Percentiles rank a stretch among this genome's conserved stretches.
Conservation (phyloP, 2,888 invertebrate genomes). For the Norana najaformis region DNA sequence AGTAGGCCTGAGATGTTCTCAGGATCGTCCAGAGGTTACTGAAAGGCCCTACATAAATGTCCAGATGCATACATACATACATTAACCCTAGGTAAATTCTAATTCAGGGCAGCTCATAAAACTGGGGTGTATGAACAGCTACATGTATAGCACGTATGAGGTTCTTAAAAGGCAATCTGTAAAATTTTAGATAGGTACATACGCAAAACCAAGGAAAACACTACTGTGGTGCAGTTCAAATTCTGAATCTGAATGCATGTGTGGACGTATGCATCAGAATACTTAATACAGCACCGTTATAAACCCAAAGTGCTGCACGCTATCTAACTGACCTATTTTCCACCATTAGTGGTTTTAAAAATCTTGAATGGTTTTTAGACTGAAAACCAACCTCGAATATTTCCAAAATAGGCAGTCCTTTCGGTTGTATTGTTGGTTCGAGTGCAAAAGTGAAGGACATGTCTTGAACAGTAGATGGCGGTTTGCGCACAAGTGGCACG, state of each 20-base stretch:
- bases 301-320: background rate
- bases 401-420: background rate
- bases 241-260: background rate
- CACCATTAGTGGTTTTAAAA: background rate
- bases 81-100: too few species aligned
- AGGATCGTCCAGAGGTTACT: too few species aligned
- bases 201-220: background rate
- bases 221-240: background rate
- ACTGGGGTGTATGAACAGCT: too few species aligned
- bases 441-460: constrained; percentile 24
- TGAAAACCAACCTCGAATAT: background rate
- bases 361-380: background rate
- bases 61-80: too few species aligned
- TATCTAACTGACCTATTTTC: background rate
- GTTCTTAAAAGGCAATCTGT: too few species aligned
- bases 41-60: too few species aligned
- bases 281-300: background rate
- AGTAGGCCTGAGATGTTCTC: too few species aligned
- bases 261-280: background rate
- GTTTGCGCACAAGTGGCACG: background rate
- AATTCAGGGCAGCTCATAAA: too few species aligned
- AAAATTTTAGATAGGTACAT: background rate
- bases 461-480: background rate
- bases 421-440: background rate
- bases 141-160: too few species aligned